Conservation (phyloP, 2,888 invertebrate species). For the Blastobasis lacticolella region DNA sequence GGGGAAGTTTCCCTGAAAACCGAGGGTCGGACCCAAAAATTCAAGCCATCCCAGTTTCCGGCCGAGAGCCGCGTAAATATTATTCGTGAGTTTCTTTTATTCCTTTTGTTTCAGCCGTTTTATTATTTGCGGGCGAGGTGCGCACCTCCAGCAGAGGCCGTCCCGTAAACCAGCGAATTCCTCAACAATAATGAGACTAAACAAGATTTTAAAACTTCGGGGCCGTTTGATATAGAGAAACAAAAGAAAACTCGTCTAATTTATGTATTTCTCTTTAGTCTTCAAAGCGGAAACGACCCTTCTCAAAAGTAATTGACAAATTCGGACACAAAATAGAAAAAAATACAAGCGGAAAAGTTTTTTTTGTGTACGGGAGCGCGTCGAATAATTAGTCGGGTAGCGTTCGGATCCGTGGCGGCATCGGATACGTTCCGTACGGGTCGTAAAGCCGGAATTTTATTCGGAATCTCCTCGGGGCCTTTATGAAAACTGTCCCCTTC, state of each 20-base stretch:
- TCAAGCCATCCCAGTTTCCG: conserved; percentile 58
- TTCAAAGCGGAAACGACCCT: conserved; percentile 36
- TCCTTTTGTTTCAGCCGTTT: conserved; percentile 59
- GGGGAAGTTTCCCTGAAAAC: conserved; percentile 49
- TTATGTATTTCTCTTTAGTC: conserved; percentile 40
- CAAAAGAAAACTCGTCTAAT: conserved; percentile 47
- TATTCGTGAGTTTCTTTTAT: conserved; percentile 62
- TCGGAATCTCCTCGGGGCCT: conserved; percentile 33
- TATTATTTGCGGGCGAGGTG: conserved; percentile 44
- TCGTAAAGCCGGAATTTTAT: conserved; percentile 47
- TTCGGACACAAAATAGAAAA: conserved; percentile 31
- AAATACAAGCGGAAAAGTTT: conserved; percentile 37
- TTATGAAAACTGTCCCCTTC: conserved; percentile 51
- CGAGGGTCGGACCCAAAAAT: conserved; percentile 54
- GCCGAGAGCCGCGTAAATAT: conserved; percentile 54
- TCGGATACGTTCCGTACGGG: conserved; percentile 35
- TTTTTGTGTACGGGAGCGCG: conserved; percentile 26
- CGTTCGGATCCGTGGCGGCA: conserved; percentile 22
- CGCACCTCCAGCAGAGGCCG: not conserved
- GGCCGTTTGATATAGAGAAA: conserved; percentile 44
- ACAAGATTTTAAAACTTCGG: conserved; percentile 53
- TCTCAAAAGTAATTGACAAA: conserved; percentile 55
- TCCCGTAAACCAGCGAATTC: conserved; percentile 20
- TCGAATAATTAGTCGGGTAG: conserved; percentile 46
- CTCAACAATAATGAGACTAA: conserved; percentile 42